A percentile compares a stretch with the other conserved stretches of the same genome.
Conservation (phyloP, 2,113 vertebrate genomes). For the Plecotus auritus region DNA sequence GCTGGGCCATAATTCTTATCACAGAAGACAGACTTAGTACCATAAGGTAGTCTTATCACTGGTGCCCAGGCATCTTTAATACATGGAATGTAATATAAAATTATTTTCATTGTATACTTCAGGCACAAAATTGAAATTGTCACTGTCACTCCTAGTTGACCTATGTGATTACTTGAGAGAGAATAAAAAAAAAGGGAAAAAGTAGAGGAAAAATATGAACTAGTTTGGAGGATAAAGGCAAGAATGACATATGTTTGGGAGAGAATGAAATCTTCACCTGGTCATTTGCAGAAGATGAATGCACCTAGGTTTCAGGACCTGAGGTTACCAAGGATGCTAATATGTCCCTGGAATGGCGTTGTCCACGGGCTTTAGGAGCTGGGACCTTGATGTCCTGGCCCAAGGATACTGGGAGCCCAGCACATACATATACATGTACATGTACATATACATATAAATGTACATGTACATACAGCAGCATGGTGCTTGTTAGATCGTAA, state of each 20-base stretch:
- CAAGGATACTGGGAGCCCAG: not conserved
- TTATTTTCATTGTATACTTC: not conserved
- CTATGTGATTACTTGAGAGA: not conserved
- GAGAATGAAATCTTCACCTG: not conserved
- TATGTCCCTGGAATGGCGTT: rapidly evolving
- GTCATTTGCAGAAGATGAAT: not conserved
- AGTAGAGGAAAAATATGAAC: not conserved
- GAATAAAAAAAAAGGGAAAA: not conserved
- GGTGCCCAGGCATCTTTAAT: not conserved
- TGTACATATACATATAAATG: no score
- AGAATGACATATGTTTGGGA: not conserved
- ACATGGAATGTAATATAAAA: not conserved
- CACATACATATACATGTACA: not conserved
- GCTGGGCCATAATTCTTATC: not conserved
- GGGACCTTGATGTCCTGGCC: no score
- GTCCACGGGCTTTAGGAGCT: not conserved
- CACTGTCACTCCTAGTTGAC: not conserved
- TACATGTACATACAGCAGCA: not conserved
- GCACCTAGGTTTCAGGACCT: not conserved
- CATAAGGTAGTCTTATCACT: not conserved
- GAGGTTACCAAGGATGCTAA: not conserved
- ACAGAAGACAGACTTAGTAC: not conserved
- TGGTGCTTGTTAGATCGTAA: not conserved
- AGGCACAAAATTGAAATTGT: not conserved
- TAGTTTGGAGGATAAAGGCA: not conserved